Base-by-base conservation (phyloP, 2,113 vertebrate genomes). In the Geococcyx californianus region DNA sequence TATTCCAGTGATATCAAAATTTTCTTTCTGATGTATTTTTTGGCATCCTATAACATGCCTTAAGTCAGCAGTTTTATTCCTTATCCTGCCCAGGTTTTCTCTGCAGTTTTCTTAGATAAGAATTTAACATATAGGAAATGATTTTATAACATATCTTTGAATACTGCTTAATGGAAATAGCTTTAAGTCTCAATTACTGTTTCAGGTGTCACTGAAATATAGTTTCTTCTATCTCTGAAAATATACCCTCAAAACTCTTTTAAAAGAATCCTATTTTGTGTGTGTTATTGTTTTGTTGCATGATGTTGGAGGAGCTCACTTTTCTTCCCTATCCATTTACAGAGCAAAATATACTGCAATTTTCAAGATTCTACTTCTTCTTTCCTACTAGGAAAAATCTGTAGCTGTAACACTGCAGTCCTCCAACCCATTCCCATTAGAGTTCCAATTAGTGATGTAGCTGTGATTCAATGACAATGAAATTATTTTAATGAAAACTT, bases 261-360 rank as follows among this genome's bases (percentile, higher is more conserved):
- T 31, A 56, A 13, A 78, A 47, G 10, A 64, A 40, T 4, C 12
- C 1, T 31, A 7, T 54, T 86, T 63, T 67, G 2, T 62, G 13
- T 10, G 28, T 11, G 10, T 15, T 20, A 31, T n/a, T 25, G 5
- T 29, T 85, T 67, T 6, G 1, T 34, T 66, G 9, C 2, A 16
- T 42, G 1, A 13, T 60, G 38, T 56, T 45, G 6, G 10, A 59
- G 17, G 8, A 59, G 1, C 1, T 64, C 0, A n/a, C 59, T 79
- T 74, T 70, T 45, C 21, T 54, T 89, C 7, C 1, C 2, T 66
- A 25, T 58, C 5, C 1, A 18, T 70, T 73, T 52, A 38, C 28
- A 55, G 15, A 92, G 44, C 0, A 23, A 1, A 29, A 6, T 7
- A 17, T 15, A 69, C 5, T n/a, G 3, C n/a, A 28, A 21, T 84